A percentile compares a stretch with the other conserved stretches of the same genome.
phyloP scores from a whole-genome alignment of 2,888 invertebrate species.

The Caradrina kadenii region DNA sequence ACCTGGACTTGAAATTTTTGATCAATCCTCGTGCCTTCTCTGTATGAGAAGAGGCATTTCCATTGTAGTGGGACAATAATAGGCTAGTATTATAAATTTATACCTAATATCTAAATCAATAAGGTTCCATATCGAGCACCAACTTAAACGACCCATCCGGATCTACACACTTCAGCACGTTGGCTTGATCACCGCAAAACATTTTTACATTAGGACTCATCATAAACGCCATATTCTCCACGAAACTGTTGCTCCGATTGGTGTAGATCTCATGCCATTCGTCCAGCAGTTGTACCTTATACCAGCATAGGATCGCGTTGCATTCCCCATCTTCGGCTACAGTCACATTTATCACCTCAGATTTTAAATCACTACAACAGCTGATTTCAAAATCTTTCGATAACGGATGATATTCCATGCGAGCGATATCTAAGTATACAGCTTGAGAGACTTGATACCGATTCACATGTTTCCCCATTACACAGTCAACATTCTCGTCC shows the following conservation, averaged over 20 bases:
- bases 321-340: slow-evolving; percentile 37
- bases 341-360: slow-evolving; percentile 22
- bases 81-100: too few relatives aligned
- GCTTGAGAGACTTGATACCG: slow-evolving; percentile 43
- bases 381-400: slow-evolving; percentile 40
- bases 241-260: slow-evolving; percentile 49
- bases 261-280: slow-evolving; percentile 44
- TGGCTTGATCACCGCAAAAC: slow-evolving; percentile 35
- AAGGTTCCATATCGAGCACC: slow-evolving; percentile 40
- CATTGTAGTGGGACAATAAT: too few relatives aligned
- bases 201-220: slow-evolving; percentile 10
- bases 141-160: slow-evolving; percentile 39
- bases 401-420: slow-evolving; percentile 30
- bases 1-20: too few relatives aligned
- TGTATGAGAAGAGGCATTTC: too few relatives aligned
- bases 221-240: slow-evolving; percentile 50
- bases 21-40: too few relatives aligned
- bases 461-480: slow-evolving; percentile 42
- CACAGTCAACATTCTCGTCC: slow-evolving; percentile 41
- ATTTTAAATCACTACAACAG: slow-evolving; percentile 8
- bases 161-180: slow-evolving; percentile 44
- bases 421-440: slow-evolving; percentile 27
- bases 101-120: neutral
- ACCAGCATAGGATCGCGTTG: slow-evolving; percentile 60
- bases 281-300: slow-evolving; percentile 50